Evolutionary conservation across 2,113 vertebrate species (phyloP), one percentile per base, ranked within the genome.

Genomic region (Gorsachius goisagi): DNA sequence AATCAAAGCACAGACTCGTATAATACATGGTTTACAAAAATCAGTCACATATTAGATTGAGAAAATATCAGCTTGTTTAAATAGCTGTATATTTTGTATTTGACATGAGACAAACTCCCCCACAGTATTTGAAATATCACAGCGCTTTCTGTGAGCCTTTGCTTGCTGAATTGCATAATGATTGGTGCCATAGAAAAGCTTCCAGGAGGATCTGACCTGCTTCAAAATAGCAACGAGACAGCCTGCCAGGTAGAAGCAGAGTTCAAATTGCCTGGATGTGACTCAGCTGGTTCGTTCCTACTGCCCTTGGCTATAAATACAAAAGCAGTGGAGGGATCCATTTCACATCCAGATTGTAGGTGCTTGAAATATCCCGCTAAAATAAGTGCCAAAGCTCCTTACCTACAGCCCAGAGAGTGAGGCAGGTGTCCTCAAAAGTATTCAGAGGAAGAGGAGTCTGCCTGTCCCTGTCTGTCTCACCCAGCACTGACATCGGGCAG

Each of bases 231-330:
- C 84, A 73, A 39, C 0, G 0, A 60, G 78, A 66, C 41, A 74
- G 26, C 37, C 50, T 92, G 72, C 63, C 91, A 96, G 88, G 67
- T 94, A 74, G 82, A 91, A 90, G 52, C 74, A 77, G 47, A 58
- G 85, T 55, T 94, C 90, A 73, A 50, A 77, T 39, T 30, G 33
- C 62, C 0, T 0, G 55, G 41, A n/a, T 76, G 8, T 79, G 88
- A 91, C 49, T 91, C 88, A 85, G 63, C 45, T 83, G 9, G 18
- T 78, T 81, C 4, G 0, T 85, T 85, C 63, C 55, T 79, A 30
- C 41, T 20, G 41, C 63, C n/a, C 67, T 83, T 76, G 11, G n/a
- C 74, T 93, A 66, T 52, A 80, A 95, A 80, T 39, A 71, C 7
- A n/a, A 56, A 92, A 84, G 30, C n/a, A 67, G 26, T 13, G 44